These are phyloP conservation scores for Molossus molossus DNA, from an alignment of 2,797 vertebrate species.

Conservation along the genomic window DNA sequence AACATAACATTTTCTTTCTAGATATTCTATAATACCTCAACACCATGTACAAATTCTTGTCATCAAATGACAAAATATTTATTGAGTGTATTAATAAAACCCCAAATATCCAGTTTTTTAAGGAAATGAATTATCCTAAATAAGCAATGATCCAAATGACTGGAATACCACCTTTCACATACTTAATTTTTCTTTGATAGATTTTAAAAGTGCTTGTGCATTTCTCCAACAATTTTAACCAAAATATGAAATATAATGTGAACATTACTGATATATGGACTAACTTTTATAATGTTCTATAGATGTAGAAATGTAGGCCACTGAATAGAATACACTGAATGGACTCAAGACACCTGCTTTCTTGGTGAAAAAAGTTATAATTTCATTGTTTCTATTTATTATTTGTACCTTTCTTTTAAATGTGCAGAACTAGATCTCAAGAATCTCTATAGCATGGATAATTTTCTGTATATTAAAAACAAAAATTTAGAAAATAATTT, in stretches of 20 bases:
- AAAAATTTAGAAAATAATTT: neutral
- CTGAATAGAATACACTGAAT: neutral
- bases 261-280: neutral
- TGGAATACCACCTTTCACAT: neutral
- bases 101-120: neutral
- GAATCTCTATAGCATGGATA: neutral
- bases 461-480: neutral
- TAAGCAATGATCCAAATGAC: neutral
- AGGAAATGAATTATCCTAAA: neutral
- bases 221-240: neutral
- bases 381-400: neutral
- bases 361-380: neutral
- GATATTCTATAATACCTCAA: neutral
- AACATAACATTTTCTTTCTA: slow-evolving; percentile 12
- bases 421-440: neutral
- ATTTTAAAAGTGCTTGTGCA: neutral
- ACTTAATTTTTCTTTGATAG: neutral
- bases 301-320: neutral
- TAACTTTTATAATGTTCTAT: neutral
- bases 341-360: neutral
- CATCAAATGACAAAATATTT: slow-evolving; percentile 35
- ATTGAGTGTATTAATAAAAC: neutral
- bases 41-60: neutral
- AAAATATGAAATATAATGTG: neutral
- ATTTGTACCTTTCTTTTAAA: neutral